phyloP scores from a whole-genome alignment of 2,797 vertebrate genomes.

The Bovichtus diacanthus region DNA sequence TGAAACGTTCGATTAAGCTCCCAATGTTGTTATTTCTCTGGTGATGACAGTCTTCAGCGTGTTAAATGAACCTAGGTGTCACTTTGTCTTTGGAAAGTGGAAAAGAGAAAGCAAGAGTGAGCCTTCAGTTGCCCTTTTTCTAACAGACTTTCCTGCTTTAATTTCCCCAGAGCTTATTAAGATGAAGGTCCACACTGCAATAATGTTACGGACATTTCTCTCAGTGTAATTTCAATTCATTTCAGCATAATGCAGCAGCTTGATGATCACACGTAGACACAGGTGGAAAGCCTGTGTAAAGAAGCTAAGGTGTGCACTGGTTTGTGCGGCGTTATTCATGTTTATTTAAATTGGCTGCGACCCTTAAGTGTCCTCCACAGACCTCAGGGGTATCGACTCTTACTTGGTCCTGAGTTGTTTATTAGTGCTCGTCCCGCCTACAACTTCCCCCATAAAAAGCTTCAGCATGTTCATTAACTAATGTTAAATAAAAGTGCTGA shows the following conservation, averaged over 20 bases:
- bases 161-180: neutral
- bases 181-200: neutral
- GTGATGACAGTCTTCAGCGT: neutral
- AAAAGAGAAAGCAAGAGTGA: neutral
- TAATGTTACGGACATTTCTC: neutral
- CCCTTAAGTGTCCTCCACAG: conserved; percentile 57
- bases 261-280: conserved; percentile 16
- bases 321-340: conserved; percentile 60
- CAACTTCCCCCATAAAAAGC: conserved; percentile 39
- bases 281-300: conserved; percentile 32
- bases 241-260: conserved; percentile 7
- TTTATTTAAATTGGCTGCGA: conserved; percentile 57
- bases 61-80: neutral
- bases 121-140: neutral
- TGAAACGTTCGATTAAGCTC: neutral
- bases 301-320: neutral
- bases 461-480: conserved; percentile 55
- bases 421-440: conserved; percentile 40
- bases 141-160: neutral
- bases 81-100: neutral
- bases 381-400: conserved; percentile 36
- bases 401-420: conserved; percentile 55
- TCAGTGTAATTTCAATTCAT: neutral
- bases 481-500: conserved; percentile 57
- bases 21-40: neutral